These are phyloP conservation scores for Ooceraea biroi DNA, from an alignment of 1,140 invertebrate genomes.

Conservation along the genomic window DNA sequence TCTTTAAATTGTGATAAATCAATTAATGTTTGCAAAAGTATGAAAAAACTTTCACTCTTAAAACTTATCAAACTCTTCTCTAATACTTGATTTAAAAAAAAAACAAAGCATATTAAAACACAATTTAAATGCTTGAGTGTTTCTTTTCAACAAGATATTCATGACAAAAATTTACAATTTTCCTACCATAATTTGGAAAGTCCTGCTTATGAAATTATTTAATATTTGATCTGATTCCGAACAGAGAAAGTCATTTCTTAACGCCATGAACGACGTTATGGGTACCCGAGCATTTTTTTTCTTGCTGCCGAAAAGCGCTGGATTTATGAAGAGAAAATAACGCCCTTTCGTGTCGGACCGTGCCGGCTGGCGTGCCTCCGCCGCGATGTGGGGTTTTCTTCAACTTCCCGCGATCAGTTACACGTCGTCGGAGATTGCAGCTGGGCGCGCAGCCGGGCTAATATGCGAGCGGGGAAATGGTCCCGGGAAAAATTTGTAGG, in stretches of 20 bases:
- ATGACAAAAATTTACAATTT: neutral
- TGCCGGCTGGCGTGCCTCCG: slow-evolving; percentile 19
- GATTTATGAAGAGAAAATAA: slow-evolving; percentile 53
- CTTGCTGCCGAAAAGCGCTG: neutral
- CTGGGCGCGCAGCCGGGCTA: slow-evolving; percentile 45
- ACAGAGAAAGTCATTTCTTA: no score
- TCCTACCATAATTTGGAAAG: neutral
- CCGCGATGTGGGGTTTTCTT: slow-evolving; percentile 42
- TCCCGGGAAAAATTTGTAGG: slow-evolving; percentile 57
- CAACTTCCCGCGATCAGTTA: slow-evolving; percentile 59
- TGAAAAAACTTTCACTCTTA: neutral
- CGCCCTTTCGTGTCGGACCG: neutral
- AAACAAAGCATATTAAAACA: no score
- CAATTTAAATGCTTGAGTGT: no score
- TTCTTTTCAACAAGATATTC: neutral
- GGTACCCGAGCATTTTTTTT: neutral
- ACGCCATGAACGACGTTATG: neutral
- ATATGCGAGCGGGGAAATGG: slow-evolving; percentile 56
- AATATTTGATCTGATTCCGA: no score
- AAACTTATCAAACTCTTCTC: neutral
- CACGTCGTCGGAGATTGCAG: slow-evolving; percentile 59
- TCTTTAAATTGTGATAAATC: neutral
- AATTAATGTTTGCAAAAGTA: neutral
- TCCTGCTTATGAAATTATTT: neutral
- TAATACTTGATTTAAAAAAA: no score